These are phyloP conservation scores for Eueremaeus valkanovi DNA, from an alignment of 2,888 invertebrate genomes.

Conservation along the genomic window DNA sequence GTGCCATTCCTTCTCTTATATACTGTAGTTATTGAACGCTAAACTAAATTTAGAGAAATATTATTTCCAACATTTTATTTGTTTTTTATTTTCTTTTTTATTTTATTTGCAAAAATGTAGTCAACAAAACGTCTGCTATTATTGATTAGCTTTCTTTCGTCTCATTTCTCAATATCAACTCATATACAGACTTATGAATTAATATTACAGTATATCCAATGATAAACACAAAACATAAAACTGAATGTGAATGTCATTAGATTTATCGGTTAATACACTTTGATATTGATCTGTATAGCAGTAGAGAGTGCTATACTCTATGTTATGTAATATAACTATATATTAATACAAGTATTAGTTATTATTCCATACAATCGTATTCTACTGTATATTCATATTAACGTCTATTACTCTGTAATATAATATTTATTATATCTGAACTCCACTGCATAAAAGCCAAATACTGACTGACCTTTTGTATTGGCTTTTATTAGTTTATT, in stretches of 20 bases:
- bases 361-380: no score
- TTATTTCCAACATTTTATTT: no score
- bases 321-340: no score
- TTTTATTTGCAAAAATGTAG: background rate
- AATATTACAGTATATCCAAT: background rate
- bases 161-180: background rate
- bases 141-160: background rate
- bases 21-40: background rate
- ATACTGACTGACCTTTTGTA: no score
- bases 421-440: no score
- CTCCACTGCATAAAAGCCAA: no score
- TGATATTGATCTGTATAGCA: conserved; percentile 13
- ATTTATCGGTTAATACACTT: conserved; percentile 36
- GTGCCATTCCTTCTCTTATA: no score
- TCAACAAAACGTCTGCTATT: conserved; percentile 1
- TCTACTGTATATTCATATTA: no score
- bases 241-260: conserved; percentile 30
- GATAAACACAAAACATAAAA: background rate
- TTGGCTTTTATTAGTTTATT: no score
- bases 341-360: no score
- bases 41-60: background rate
- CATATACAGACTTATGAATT: background rate
- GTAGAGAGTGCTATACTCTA: no score
- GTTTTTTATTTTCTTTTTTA: background rate
- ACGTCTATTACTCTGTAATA: no score